Conservation (phyloP, 2,888 invertebrate species). For the Eupithecia tripunctaria region DNA sequence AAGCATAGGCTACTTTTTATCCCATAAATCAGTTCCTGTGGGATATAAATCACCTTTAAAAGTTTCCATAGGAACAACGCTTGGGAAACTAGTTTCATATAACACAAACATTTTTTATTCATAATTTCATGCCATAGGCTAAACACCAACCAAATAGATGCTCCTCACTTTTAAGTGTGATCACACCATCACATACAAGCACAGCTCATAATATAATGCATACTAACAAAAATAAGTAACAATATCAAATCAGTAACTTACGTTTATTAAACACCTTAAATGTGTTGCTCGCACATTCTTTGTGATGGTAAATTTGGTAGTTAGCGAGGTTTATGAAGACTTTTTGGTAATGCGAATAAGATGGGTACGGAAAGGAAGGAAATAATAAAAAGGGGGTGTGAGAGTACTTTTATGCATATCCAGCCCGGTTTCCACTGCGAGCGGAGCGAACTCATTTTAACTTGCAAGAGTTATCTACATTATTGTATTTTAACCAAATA, state of each 20-base stretch:
- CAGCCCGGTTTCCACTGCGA: too few species aligned
- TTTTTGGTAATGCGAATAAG: background rate
- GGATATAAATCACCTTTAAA: too few species aligned
- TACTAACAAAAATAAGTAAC: constrained; percentile 52
- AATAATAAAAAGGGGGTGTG: background rate
- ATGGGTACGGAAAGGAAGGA: background rate
- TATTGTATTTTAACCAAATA: too few species aligned
- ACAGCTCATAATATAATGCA: constrained; percentile 62
- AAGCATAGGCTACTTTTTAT: too few species aligned
- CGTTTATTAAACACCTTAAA: constrained; percentile 8
- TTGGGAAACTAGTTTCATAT: too few species aligned
- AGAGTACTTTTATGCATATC: background rate
- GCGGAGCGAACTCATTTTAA: too few species aligned
- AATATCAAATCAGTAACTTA: constrained; percentile 23
- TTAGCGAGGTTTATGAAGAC: background rate
- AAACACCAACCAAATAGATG: background rate
- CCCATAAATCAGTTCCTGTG: too few species aligned
- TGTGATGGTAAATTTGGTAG: background rate
- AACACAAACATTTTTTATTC: background rate
- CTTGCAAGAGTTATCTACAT: too few species aligned
- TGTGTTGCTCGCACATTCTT: constrained; percentile 14
- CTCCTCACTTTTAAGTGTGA: constrained; percentile 8
- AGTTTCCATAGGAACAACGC: too few species aligned
- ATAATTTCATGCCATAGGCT: background rate
- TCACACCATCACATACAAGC: constrained; percentile 51